A percentile compares a stretch with the other conserved stretches of the same genome.
These are phyloP conservation scores for Deroptyus accipitrinus DNA, from an alignment of 2,113 vertebrate species.

Conservation along the genomic window DNA sequence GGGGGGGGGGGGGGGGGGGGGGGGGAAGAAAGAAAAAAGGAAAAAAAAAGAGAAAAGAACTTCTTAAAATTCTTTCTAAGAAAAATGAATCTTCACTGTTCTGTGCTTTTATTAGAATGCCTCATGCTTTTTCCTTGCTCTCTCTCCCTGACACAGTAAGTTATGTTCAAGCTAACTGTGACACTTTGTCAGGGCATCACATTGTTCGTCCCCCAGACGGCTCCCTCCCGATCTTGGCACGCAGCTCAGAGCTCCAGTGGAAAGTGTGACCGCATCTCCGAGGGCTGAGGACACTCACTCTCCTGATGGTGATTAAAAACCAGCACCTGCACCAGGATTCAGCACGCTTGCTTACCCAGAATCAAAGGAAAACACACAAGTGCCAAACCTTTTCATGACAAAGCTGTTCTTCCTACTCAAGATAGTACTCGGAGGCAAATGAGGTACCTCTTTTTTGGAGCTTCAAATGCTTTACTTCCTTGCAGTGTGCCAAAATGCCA, in stretches of 20 bases:
- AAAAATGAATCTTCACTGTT: constrained; percentile 35
- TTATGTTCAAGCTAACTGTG: not conserved
- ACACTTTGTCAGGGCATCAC: not conserved
- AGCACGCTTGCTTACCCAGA: not conserved
- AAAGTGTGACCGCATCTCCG: not conserved
- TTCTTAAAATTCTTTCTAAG: constrained; percentile 70
- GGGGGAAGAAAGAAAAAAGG: not conserved
- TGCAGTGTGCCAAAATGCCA: not conserved
- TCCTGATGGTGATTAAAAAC: not conserved
- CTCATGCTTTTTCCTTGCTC: constrained; percentile 29
- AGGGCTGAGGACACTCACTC: not conserved
- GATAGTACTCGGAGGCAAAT: not conserved
- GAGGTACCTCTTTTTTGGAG: not conserved
- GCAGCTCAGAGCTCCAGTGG: fast-evolving
- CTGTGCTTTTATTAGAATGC: constrained; percentile 64
- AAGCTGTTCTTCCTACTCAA: not conserved
- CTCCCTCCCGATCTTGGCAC: fast-evolving
- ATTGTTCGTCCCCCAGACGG: not conserved
- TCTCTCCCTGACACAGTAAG: constrained; percentile 30
- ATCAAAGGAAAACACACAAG: not conserved
- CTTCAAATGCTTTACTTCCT: not conserved
- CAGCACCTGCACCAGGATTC: not conserved
- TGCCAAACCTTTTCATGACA: not conserved
- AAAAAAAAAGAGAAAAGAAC: not conserved
- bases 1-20: too few relatives aligned